phyloP scores from a whole-genome alignment of 2,113 vertebrate species.

The Apaloderma vittatum region DNA sequence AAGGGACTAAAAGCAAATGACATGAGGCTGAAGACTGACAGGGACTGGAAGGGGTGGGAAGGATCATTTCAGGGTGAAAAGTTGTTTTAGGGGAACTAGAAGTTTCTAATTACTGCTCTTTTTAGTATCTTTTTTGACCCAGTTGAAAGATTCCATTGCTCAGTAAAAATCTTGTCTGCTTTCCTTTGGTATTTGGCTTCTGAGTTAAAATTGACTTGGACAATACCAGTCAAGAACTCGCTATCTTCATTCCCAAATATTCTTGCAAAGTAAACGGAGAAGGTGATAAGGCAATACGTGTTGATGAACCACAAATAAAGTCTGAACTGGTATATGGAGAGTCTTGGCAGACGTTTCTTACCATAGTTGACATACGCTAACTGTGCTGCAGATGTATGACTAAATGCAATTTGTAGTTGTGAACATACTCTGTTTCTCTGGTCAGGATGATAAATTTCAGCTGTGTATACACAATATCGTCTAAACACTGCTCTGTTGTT shows the following conservation, averaged over 20 bases:
- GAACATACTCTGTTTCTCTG: background rate
- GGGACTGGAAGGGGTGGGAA: background rate
- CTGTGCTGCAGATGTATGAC: slow-evolving; percentile 5
- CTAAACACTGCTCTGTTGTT: background rate
- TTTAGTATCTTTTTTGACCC: background rate
- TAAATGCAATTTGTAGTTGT: background rate
- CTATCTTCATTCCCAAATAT: background rate
- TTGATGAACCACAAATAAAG: background rate
- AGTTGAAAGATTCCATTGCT: background rate
- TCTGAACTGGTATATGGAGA: background rate
- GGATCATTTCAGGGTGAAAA: background rate
- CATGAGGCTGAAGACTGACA: background rate
- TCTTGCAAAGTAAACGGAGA: background rate
- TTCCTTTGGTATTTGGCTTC: background rate
- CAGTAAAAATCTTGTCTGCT: background rate
- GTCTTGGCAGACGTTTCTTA: slow-evolving; percentile 7
- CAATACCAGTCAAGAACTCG: background rate
- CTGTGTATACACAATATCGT: background rate
- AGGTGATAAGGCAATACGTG: background rate
- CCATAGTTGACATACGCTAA: background rate
- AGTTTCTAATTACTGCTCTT: background rate
- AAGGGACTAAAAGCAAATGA: background rate
- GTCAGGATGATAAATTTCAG: slow-evolving; percentile 2
- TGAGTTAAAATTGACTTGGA: background rate
- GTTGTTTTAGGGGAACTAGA: background rate